These are phyloP conservation scores for Umimayanthus kanabou DNA, from an alignment of 92 coral and sea anemone genomes.

Conservation along the genomic window DNA sequence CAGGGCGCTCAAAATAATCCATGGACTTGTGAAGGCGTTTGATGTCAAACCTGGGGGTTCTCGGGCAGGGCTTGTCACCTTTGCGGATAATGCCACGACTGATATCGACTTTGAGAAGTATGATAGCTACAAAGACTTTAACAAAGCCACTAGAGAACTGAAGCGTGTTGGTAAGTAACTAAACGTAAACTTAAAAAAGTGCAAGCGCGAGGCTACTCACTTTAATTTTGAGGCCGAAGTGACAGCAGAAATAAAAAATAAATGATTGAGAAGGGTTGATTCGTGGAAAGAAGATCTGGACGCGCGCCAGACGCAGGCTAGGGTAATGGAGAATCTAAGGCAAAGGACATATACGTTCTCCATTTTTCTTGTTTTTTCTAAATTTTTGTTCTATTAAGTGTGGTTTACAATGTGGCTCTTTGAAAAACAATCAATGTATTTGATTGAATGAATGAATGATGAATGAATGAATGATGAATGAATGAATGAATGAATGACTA, in stretches of 20 bases:
- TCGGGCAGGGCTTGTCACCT: slow-evolving; percentile 27
- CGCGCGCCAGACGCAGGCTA: too few relatives aligned
- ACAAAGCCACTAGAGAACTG: not conserved
- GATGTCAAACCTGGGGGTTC: slow-evolving; percentile 26
- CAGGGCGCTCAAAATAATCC: slow-evolving; percentile 22
- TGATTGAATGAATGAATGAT: too few relatives aligned
- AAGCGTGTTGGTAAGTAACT: not conserved
- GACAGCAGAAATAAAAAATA: not conserved
- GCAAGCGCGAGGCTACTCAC: not conserved
- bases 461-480: too few relatives aligned
- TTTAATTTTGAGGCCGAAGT: not conserved
- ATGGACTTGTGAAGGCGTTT: slow-evolving; percentile 3
- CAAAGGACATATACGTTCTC: too few relatives aligned
- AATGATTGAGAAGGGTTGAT: too few relatives aligned
- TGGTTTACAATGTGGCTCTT: too few relatives aligned
- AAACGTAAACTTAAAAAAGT: not conserved
- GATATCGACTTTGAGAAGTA: slow-evolving; percentile 17
- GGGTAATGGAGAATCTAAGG: too few relatives aligned
- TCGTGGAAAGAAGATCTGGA: too few relatives aligned
- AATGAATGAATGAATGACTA: too few relatives aligned
- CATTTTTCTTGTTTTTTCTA: too few relatives aligned
- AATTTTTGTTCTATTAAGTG: too few relatives aligned
- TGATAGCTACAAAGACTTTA: slow-evolving; percentile 33
- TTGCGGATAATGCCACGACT: slow-evolving; percentile 30
- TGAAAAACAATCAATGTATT: too few relatives aligned